Conservation (phyloP, 1,140 invertebrate genomes). For the Zaprionus lachaisei region DNA sequence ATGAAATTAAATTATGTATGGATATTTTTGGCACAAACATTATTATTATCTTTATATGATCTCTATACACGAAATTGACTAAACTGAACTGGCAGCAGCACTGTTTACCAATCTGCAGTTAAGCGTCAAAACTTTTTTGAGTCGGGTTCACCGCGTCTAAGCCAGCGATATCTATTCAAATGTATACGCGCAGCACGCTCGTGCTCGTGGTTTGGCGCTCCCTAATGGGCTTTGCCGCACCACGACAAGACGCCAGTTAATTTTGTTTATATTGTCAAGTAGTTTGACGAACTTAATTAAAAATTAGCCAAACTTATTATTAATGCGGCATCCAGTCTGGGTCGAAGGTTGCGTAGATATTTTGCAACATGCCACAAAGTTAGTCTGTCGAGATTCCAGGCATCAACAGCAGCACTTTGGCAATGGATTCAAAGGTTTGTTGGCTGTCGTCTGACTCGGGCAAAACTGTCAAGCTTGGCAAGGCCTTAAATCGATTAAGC, state of each 20-base stretch:
- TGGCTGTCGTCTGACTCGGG: slow-evolving; percentile 17
- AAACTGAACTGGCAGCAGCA: not conserved
- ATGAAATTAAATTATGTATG: not conserved
- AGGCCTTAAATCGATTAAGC: slow-evolving; percentile 53
- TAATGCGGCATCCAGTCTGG: slow-evolving; percentile 42
- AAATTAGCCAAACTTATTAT: slow-evolving; percentile 75
- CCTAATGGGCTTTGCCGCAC: slow-evolving; percentile 29
- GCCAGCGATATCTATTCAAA: not conserved
- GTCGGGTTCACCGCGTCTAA: slow-evolving; percentile 10
- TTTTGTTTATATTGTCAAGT: slow-evolving; percentile 75
- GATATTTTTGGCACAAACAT: not conserved
- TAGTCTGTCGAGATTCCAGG: slow-evolving; percentile 36
- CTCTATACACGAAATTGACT: not conserved
- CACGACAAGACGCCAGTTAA: slow-evolving; percentile 53
- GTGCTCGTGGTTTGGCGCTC: not conserved
- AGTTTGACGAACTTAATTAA: slow-evolving; percentile 81
- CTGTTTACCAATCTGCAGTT: not conserved
- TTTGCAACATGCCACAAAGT: slow-evolving; percentile 41
- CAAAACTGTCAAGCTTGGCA: slow-evolving; percentile 38
- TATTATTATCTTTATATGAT: too few relatives aligned
- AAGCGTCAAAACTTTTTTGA: slow-evolving; percentile 14
- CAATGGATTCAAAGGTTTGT: slow-evolving; percentile 37
- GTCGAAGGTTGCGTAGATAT: slow-evolving; percentile 34
- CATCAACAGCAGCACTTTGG: not conserved
- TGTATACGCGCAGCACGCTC: not conserved